Base-by-base conservation (phyloP, 1,140 invertebrate species). In the Drosophila subpulchrella region DNA sequence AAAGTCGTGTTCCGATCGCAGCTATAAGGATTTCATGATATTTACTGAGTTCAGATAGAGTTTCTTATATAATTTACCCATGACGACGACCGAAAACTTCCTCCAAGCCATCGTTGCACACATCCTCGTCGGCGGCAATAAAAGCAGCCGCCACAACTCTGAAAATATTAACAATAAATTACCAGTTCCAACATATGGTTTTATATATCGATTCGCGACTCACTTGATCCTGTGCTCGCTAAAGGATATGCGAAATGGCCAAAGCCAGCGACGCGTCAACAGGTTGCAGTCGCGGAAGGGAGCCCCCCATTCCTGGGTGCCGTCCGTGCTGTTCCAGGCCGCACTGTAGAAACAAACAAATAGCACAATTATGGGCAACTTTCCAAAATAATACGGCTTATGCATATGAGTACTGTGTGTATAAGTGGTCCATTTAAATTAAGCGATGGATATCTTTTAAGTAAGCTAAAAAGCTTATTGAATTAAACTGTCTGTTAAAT, bases 1-100 rank as follows among this genome's bases (percentile, higher is more conserved):
- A 92, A 92, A 17, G 92, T 92, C 13, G 92, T 92, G 62, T 92
- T 92, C 2, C 90, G 91, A 90, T 92, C 92, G 65, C 92, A 92
- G 24, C 92, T 92, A n/a, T 7, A 75, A 27, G 0, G 13, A 13
- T 61, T 24, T 15, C 1, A 24, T 1, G 38, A 5, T 27, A 27
- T 5, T 12, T 27, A 44, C 34, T 32, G 39, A 10, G 53, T 17
- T 38, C 15, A 17, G 8, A 39, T 27, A 13, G 32, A 38, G 5
- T 41, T 12, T 5, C 24, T 13, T 6, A 13, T 6, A 15, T 12
- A 47, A 58, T 57, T 60, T 55, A 92, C 92, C 91, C 91, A 60
- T 92, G 92, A 39, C 81, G 80, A 38, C 92, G 76, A 32, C 92
- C 92, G 39, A 92, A 92, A 13, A 92, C 90, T 63, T 92, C 91